These are phyloP conservation scores for Hirtodrosophila cameraria DNA, from an alignment of 2,888 invertebrate genomes.

Conservation along the genomic window DNA sequence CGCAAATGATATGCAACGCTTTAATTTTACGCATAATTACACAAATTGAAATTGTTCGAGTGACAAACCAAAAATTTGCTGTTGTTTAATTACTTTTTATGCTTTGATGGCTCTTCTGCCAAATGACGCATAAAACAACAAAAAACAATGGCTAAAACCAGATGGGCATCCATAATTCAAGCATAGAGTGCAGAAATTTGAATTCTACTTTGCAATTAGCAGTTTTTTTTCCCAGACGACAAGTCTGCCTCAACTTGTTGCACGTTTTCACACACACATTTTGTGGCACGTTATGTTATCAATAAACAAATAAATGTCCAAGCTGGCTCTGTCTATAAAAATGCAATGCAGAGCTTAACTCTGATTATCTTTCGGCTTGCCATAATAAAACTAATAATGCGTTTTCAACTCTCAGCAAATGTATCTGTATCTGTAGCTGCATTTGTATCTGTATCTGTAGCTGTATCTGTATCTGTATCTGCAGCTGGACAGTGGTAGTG, in stretches of 20 bases:
- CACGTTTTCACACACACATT: conserved; percentile 55
- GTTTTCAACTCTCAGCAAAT: background rate
- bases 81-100: conserved; percentile 68
- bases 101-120: conserved; percentile 41
- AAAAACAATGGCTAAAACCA: conserved; percentile 12
- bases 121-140: conserved; percentile 61
- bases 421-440: conserved; percentile 2
- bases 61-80: conserved; percentile 63
- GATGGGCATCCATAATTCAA: conserved; percentile 16
- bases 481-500: conserved; percentile 34
- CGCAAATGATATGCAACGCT: conserved; percentile 74
- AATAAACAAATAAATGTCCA: conserved; percentile 68
- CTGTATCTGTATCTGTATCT: background rate
- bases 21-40: conserved; percentile 82
- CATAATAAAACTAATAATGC: conserved; percentile 42
- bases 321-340: conserved; percentile 37
- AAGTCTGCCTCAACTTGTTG: conserved; percentile 35
- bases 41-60: conserved; percentile 76
- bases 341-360: conserved; percentile 11
- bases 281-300: conserved; percentile 56
- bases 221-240: conserved; percentile 27
- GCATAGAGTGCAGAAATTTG: background rate
- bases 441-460: conserved; percentile 3
- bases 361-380: conserved; percentile 4
- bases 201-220: background rate